A percentile compares a stretch with the other conserved stretches of the same genome.
Evolutionary conservation across 1,140 invertebrate genomes (phyloP).

Genomic region (Bombus terrestris): DNA sequence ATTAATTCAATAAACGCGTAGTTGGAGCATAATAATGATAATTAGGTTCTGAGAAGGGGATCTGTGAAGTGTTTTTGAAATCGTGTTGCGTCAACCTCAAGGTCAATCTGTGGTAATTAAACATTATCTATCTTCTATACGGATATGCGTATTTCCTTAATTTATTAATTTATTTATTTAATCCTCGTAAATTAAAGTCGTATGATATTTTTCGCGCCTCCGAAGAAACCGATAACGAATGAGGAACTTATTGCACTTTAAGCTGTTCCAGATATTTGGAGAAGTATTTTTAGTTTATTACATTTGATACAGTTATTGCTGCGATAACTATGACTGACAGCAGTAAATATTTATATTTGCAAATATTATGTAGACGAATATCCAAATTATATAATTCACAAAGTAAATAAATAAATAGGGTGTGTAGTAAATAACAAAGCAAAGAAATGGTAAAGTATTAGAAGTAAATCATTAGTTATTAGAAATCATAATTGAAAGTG

Average conservation of each 20-base stretch:
- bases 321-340: neutral
- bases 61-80: slow-evolving; percentile 5
- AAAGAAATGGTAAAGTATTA: too few species aligned
- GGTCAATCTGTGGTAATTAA: neutral
- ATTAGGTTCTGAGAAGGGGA: neutral
- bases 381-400: neutral
- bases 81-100: neutral
- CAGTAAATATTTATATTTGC: neutral
- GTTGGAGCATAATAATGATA: neutral
- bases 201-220: neutral
- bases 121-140: neutral
- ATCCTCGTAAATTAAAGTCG: neutral
- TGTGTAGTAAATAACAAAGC: too few species aligned
- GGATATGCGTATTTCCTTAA: neutral
- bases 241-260: neutral
- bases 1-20: neutral
- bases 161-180: neutral
- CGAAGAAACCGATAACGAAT: neutral
- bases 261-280: neutral
- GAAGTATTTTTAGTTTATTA: neutral
- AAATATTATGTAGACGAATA: neutral
- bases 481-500: too few species aligned
- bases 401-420: too few species aligned
- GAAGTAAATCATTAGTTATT: too few species aligned
- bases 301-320: neutral